phyloP scores from a whole-genome alignment of 2,797 vertebrate species.

The Silurus aristotelis region DNA sequence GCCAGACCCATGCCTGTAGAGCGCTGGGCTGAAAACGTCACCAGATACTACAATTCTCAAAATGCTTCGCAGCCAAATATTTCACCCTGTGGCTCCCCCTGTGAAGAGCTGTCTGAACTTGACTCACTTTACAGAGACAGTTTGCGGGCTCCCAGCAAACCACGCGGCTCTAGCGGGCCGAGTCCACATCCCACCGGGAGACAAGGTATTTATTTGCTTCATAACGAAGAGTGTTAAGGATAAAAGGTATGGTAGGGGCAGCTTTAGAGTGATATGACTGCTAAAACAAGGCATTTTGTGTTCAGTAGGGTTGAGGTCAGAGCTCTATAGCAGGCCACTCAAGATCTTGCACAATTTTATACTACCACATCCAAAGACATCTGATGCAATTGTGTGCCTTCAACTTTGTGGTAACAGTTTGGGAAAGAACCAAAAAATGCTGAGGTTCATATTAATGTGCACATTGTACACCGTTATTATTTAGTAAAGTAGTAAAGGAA shows the following conservation, averaged over 20 bases:
- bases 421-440: too few species aligned
- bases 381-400: too few species aligned
- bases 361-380: too few species aligned
- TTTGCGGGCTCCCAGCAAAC: slow-evolving; percentile 81
- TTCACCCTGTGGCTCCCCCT: slow-evolving; percentile 62
- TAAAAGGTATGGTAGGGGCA: not conserved
- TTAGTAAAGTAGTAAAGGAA: too few species aligned
- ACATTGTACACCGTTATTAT: too few species aligned
- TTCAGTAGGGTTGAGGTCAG: too few species aligned
- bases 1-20: slow-evolving; percentile 78
- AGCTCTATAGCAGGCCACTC: too few species aligned
- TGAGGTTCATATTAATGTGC: too few species aligned
- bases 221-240: not conserved
- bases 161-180: slow-evolving; percentile 61
- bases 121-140: slow-evolving; percentile 91
- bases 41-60: slow-evolving; percentile 82
- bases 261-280: not conserved
- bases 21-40: slow-evolving; percentile 85
- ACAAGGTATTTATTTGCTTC: slow-evolving; percentile 62
- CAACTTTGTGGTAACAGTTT: too few species aligned
- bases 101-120: slow-evolving; percentile 87
- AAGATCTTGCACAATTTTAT: too few species aligned
- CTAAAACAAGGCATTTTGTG: too few species aligned
- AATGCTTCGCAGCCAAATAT: slow-evolving; percentile 59
- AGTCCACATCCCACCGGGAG: slow-evolving; percentile 61